Conservation (phyloP, 2,888 invertebrate species). For the Epinotia ramella region DNA sequence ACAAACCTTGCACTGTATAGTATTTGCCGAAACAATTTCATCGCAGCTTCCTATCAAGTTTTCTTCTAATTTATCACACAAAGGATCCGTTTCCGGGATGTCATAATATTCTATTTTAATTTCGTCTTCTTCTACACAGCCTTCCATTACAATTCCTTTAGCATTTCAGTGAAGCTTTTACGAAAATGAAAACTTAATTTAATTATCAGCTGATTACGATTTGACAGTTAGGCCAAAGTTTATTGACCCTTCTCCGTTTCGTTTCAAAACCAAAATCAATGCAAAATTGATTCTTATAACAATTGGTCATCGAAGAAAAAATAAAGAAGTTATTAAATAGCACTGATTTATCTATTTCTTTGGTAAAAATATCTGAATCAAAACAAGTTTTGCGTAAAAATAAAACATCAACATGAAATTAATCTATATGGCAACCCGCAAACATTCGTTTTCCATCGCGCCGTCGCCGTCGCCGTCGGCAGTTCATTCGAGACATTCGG, state of each 20-base stretch:
- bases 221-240: conserved; percentile 33
- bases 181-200: neutral
- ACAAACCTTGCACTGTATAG: conserved; percentile 22
- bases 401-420: conserved; percentile 3
- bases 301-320: neutral
- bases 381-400: neutral
- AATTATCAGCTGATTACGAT: conserved; percentile 37
- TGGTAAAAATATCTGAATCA: neutral
- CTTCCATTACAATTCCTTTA: conserved; percentile 45
- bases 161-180: conserved; percentile 10
- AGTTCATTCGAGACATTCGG: conserved; percentile 52
- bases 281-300: neutral
- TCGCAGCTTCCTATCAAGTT: neutral
- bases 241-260: conserved; percentile 21
- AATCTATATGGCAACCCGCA: conserved; percentile 32
- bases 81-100: conserved; percentile 57
- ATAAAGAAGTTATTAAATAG: neutral
- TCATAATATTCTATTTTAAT: conserved; percentile 66
- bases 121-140: conserved; percentile 54
- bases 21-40: neutral
- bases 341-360: neutral
- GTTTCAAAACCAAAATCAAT: neutral
- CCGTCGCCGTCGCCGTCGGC: conserved; percentile 50
- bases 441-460: conserved; percentile 45
- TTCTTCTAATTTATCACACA: conserved; percentile 45